Base-by-base conservation (phyloP, 2,888 invertebrate genomes). In the Apamea epomidion region DNA sequence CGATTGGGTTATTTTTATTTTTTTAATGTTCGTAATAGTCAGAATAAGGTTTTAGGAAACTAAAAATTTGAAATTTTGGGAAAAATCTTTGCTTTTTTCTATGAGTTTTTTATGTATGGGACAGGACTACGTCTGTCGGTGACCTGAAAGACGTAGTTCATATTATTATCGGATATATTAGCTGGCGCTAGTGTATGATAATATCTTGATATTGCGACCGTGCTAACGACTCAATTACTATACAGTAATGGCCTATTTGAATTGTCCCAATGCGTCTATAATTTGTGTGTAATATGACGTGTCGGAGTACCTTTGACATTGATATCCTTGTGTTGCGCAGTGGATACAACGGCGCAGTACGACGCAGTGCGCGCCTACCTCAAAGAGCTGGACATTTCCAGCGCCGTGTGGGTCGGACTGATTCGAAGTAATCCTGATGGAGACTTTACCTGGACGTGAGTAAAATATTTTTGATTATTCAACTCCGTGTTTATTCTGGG, bases 371-470 rank as follows among this genome's bases (percentile, higher is more conserved):
- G 98, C 86, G 98, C 98, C 51, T 98, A 98, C 92, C 97, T 98
- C 86, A 98, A 98, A 93, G 98, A 98, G 93, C 94, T 98, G 95
- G 98, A 98, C 93, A 98, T 98, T 83, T 97, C 98, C 67, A 98
- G 98, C 92, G 98, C 98, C 76, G 98, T 98, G 83, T 98, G 98
- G 98, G 98, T 98, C 90, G 98, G 98, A 82, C 97, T 98, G 87
- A 98, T 98, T 91, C 98, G 98, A 90, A 97, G 98, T 91, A 97
- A 97, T 91, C 98, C 98, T 79, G 98, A 98, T 89, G 97, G 98
- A 79, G 98, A 98, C 86, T 98, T 98, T 92, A 97, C 98, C 90
- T 98, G 98, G 98, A 98, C 98, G 98, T 98, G 96, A 97, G 98
- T 64, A 64, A 7, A 32, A 32, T 29, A 64, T 64, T 64, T 32